Base-by-base conservation (phyloP, 1,140 invertebrate species). In the Drosophila sp. region DNA sequence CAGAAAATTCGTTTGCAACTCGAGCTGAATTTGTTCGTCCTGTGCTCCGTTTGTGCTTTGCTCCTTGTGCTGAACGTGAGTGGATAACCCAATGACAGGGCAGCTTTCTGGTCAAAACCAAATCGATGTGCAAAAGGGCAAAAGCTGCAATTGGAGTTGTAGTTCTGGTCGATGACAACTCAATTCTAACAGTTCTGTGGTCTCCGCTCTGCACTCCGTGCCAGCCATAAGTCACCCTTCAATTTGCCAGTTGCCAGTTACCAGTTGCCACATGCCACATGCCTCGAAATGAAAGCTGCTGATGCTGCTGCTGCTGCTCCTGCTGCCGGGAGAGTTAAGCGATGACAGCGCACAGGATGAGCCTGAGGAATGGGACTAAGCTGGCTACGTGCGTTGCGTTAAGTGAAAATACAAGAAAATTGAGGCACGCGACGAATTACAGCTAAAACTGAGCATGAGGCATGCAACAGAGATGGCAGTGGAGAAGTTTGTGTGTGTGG, bases 181-280 rank as follows among this genome's bases (percentile, higher is more conserved):
- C 48, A 69, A 86, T 80, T 82, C 21, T 21, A 2, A 21, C 21
- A 21, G 4, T 21, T 21, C 21, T 21, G 21, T 21, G 21, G 21
- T 21, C 81, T 84, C 48, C 69, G 80, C 77, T 82, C 63, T 38
- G 27, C 29, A 34, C 53, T 65, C 41, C 43, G 67, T 84, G 80
- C 46, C 56, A 38, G 70, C 74, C 83, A 84, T 86, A 86, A 86
- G 81, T 86, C 81, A 86, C 81, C 81, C 82, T 78, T 86, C 78
- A 80, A 69, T 81, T 77, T 65, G 76, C 70, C 64, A 36, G 69
- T 45, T 27, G 29, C 48, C 34, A 50, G 7, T 29, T 7, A 13
- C 8, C 13, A 36, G 8, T 45, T 45, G 43, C 40, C 40, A 7
- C 40, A 16, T 51, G 29, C 25, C 50, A 16, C 18, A 13, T 8